phyloP scores from a whole-genome alignment of 1,140 invertebrate species.

The Triops cancriformis region DNA sequence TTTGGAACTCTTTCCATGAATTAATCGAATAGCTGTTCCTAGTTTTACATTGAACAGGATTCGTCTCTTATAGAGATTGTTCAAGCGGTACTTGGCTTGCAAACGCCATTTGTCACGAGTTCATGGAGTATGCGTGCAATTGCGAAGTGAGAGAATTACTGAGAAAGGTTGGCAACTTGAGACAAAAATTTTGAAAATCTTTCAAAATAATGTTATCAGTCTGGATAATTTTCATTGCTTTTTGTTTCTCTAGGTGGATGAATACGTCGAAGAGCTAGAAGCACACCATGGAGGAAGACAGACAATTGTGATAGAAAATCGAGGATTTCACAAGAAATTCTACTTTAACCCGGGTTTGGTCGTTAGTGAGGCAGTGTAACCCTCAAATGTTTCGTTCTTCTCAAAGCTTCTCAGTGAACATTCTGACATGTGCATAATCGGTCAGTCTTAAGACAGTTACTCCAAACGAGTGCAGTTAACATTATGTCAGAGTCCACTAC shows the following conservation, averaged over 20 bases:
- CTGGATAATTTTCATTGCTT: no score
- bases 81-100: conserved; percentile 68
- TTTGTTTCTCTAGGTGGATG: conserved; percentile 23
- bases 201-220: no score
- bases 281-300: background rate
- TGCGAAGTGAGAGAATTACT: conserved; percentile 56
- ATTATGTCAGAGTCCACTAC: no score
- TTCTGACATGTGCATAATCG: no score
- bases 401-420: no score
- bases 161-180: conserved; percentile 45
- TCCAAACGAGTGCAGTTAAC: no score
- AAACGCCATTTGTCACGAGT: conserved; percentile 60
- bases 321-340: conserved; percentile 23
- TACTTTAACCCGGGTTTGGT: conserved; percentile 27
- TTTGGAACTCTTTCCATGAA: conserved; percentile 30
- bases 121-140: conserved; percentile 57
- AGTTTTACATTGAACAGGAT: conserved; percentile 40
- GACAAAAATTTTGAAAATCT: background rate
- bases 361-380: no score
- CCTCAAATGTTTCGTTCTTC: no score
- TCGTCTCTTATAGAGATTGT: conserved; percentile 55
- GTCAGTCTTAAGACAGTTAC: no score
- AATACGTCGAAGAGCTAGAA: background rate
- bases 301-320: conserved; percentile 14
- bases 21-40: background rate